Percentiles rank a stretch among this genome's conserved stretches.
Conservation (phyloP, 2,797 vertebrate species). For the Novumbra hubbsi region DNA sequence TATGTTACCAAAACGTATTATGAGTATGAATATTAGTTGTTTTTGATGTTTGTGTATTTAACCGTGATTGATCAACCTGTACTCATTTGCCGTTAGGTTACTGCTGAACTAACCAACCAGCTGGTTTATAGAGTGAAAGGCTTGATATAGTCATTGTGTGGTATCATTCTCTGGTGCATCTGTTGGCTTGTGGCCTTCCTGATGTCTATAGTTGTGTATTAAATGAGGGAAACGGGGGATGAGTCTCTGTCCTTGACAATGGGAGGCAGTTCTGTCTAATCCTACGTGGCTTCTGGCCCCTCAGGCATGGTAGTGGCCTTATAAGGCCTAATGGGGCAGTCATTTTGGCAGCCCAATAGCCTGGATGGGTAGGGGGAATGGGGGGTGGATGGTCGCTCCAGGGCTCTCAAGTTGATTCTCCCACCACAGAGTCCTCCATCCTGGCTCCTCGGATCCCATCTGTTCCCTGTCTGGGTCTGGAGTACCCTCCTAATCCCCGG, state of each 20-base stretch:
- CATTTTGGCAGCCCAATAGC: constrained; percentile 32
- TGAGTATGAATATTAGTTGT: too few species aligned
- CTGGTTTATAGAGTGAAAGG: too few species aligned
- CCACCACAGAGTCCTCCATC: constrained; percentile 20
- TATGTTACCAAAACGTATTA: too few species aligned
- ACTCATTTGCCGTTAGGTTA: too few species aligned
- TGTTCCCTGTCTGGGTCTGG: constrained; percentile 11
- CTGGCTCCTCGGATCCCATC: constrained; percentile 21
- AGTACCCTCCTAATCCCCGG: constrained; percentile 24
- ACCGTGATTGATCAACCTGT: too few species aligned
- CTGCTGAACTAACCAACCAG: too few species aligned
- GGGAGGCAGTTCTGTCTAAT: constrained; percentile 48
- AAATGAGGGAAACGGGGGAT: constrained; percentile 38
- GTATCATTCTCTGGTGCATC: too few species aligned
- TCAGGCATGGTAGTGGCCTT: constrained; percentile 24
- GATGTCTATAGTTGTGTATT: constrained; percentile 58
- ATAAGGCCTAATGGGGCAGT: constrained; percentile 7
- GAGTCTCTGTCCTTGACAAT: constrained; percentile 59
- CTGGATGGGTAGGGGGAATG: constrained; percentile 34
- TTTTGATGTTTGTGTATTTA: too few species aligned
- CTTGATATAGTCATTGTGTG: too few species aligned
- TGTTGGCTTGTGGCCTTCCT: too few species aligned
- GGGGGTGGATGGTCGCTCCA: not conserved
- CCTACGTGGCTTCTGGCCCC: constrained; percentile 47
- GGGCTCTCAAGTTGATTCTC: constrained; percentile 12